phyloP scores from a whole-genome alignment of 2,797 vertebrate species.

The Atherinosoma microstoma region DNA sequence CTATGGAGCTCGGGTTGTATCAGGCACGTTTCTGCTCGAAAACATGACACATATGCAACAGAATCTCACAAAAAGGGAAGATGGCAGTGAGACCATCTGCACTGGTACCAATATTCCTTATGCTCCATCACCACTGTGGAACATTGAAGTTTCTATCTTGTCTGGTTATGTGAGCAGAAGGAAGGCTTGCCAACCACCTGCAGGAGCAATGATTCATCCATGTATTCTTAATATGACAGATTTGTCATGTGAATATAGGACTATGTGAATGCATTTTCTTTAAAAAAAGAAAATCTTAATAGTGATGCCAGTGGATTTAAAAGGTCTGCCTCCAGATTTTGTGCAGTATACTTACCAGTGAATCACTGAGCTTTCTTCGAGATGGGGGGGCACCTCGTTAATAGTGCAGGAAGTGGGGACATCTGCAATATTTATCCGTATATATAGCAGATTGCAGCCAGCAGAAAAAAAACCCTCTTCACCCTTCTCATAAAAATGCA shows the following conservation, averaged over 20 bases:
- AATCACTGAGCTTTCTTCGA: neutral
- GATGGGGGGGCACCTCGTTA: neutral
- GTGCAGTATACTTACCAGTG: no score
- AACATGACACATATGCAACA: constrained; percentile 34
- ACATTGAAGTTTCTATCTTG: constrained; percentile 43
- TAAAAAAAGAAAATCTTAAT: no score
- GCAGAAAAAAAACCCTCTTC: neutral
- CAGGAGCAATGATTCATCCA: constrained; percentile 46
- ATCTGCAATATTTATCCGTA: neutral
- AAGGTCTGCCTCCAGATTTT: neutral
- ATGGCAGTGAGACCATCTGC: constrained; percentile 38
- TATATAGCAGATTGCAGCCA: neutral
- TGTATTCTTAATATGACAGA: constrained; percentile 27
- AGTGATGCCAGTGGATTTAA: neutral
- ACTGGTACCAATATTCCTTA: constrained; percentile 29
- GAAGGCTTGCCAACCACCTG: constrained; percentile 52
- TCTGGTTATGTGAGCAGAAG: constrained; percentile 14
- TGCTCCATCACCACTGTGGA: constrained; percentile 31
- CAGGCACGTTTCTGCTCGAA: constrained; percentile 20
- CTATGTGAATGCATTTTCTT: neutral
- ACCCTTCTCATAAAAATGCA: neutral
- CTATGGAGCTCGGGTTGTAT: constrained; percentile 21
- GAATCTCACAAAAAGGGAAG: constrained; percentile 24
- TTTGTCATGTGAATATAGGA: constrained; percentile 19
- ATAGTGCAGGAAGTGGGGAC: neutral